Evolutionary conservation across 2,888 invertebrate species (phyloP), one percentile per base, ranked within the genome.

Genomic region (Apoderus coryli): DNA sequence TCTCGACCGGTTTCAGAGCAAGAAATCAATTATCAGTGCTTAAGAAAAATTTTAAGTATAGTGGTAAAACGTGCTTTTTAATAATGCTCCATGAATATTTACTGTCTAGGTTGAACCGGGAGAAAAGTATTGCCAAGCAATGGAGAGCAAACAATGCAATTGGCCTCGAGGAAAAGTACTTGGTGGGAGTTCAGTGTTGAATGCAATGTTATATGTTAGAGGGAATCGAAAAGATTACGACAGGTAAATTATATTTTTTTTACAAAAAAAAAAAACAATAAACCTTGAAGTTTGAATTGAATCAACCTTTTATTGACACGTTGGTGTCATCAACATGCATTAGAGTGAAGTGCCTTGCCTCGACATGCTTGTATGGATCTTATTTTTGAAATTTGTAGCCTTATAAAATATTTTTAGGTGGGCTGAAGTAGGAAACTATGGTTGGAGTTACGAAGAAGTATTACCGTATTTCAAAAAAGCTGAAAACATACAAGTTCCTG

Each of bases 151-250:
- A 4, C 58, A 62, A 29, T 79, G 79, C 45, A 71, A 69, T 41
- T 81, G 79, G 80, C 81, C 81, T 1, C 65, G 86, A 14, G 86
- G 78, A 0, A 80, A 77, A 60, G 75, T 77, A 4, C 60, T 84
- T 11, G 77, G 77, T 12, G 90, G 90, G 0, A 76, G 76, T 9
- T 84, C 85, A 46, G 77, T 78, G 2, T 58, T 89, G 3, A 90
- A 90, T 52, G 89, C 86, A 10, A 89, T 92, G 89, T 63, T 85
- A 34, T 89, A 89, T 47, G 64, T 88, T 0, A 63, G 90, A 31
- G 90, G 89, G 0, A 86, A 90, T 50, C 69, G 67, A 29, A 65
- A 60, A 3, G 90, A 90, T 51, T 92, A 86, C 52, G 84, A 92
- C 47, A 60, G 64, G 44, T 44, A 28, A n/a, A n/a, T n/a, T n/a